Conservation (phyloP, 2,113 vertebrate species). For the Rhinoptilus africanus region DNA sequence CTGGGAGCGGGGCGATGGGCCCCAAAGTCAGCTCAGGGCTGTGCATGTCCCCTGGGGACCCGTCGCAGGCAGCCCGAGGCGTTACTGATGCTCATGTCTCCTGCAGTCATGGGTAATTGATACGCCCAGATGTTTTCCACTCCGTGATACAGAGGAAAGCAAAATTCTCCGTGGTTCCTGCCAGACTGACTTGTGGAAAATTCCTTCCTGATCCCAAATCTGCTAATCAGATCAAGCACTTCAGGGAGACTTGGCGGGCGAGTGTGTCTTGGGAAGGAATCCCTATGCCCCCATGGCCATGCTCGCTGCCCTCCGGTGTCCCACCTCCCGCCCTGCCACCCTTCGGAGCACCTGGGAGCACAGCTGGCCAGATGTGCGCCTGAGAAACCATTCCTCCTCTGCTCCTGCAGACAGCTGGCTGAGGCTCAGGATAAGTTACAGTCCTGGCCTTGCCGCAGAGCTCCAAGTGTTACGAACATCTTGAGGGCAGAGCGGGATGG, state of each 20-base stretch:
- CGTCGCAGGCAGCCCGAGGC: not conserved
- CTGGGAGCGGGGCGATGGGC: rapidly evolving
- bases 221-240: not conserved
- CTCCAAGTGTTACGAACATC: not conserved
- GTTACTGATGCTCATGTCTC: not conserved
- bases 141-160: not conserved
- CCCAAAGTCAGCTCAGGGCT: not conserved
- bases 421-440: not conserved
- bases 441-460: not conserved
- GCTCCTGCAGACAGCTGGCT: not conserved
- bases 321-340: rapidly evolving
- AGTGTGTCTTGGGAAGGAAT: rapidly evolving
- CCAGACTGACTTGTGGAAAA: constrained; percentile 9
- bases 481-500: not conserved
- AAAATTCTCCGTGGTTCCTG: not conserved
- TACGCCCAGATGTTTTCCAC: constrained; percentile 31
- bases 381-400: rapidly evolving
- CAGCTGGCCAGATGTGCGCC: constrained; percentile 6
- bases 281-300: rapidly evolving
- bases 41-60: not conserved
- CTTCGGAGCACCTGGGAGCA: not conserved
- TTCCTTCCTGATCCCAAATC: not conserved
- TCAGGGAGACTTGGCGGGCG: not conserved
- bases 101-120: not conserved
- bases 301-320: rapidly evolving